These are phyloP conservation scores for Pundamilia nyererei DNA, from an alignment of 2,113 vertebrate species.

Conservation along the genomic window DNA sequence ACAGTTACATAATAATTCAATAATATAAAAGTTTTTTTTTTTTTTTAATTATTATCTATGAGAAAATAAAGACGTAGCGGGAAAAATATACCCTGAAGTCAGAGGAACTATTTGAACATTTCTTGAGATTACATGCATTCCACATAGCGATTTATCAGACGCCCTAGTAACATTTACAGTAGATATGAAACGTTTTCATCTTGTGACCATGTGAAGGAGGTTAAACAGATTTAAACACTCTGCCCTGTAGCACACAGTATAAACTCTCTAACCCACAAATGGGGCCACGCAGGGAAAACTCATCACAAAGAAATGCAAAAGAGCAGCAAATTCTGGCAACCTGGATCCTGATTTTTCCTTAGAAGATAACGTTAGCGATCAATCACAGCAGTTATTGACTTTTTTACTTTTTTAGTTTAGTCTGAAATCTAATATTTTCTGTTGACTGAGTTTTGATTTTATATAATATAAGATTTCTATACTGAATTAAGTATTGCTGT, in stretches of 20 bases:
- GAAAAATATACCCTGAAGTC: neutral
- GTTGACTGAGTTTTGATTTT: neutral
- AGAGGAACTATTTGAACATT: neutral
- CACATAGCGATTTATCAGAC: neutral
- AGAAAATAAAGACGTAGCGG: neutral
- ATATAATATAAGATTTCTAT: neutral
- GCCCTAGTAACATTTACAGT: neutral
- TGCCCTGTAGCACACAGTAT: neutral
- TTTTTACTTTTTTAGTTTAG: neutral
- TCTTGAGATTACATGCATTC: neutral
- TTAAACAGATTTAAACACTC: neutral
- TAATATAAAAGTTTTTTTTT: neutral
- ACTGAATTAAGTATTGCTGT: neutral
- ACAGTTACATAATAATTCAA: neutral
- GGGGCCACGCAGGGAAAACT: neutral
- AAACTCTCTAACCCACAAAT: neutral
- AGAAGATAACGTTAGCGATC: neutral
- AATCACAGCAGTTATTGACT: neutral
- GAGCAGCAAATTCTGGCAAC: neutral
- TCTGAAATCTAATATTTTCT: neutral
- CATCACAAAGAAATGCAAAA: neutral
- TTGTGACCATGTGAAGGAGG: neutral
- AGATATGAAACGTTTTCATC: neutral
- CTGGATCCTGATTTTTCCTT: neutral
- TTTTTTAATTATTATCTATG: accelerated